A percentile compares a stretch with the other conserved stretches of the same genome.
Evolutionary conservation across 1,140 invertebrate genomes (phyloP).

Genomic region (Oryzaephilus surinamensis): DNA sequence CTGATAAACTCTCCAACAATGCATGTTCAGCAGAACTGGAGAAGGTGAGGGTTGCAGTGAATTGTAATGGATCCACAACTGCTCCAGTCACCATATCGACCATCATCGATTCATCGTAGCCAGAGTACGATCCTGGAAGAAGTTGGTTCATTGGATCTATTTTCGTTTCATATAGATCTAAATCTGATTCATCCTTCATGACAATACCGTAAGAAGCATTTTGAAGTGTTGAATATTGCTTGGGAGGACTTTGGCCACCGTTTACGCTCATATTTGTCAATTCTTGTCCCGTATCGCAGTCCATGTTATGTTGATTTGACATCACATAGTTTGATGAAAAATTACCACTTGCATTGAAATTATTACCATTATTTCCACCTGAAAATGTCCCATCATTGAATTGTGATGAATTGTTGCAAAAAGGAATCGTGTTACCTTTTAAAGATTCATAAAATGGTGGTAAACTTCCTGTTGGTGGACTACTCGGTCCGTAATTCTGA

Average conservation of each 20-base stretch:
- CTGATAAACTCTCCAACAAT: constrained; percentile 55
- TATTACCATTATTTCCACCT: constrained; percentile 50
- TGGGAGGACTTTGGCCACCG: constrained; percentile 34
- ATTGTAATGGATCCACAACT: constrained; percentile 68
- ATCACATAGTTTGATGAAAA: constrained; percentile 38
- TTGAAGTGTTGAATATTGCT: constrained; percentile 70
- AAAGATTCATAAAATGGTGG: constrained; percentile 78
- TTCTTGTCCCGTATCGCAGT: constrained; percentile 62
- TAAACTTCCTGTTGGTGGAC: constrained; percentile 67
- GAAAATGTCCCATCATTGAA: background rate
- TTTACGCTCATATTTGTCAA: constrained; percentile 40
- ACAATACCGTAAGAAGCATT: constrained; percentile 69
- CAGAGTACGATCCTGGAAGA: constrained; percentile 43
- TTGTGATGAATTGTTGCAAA: no score
- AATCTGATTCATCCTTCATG: constrained; percentile 63
- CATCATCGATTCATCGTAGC: constrained; percentile 65
- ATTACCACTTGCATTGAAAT: constrained; percentile 39
- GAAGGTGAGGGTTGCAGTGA: constrained; percentile 69
- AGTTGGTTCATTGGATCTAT: constrained; percentile 52
- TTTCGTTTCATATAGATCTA: constrained; percentile 60
- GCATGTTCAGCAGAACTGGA: constrained; percentile 64
- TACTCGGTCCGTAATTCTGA: constrained; percentile 71
- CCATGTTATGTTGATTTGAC: constrained; percentile 54
- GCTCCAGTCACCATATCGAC: constrained; percentile 63
- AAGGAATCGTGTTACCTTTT: constrained; percentile 43